A percentile compares a stretch with the other conserved stretches of the same genome.
These are phyloP conservation scores for Xanthia togata DNA, from an alignment of 2,888 invertebrate genomes.

Conservation along the genomic window DNA sequence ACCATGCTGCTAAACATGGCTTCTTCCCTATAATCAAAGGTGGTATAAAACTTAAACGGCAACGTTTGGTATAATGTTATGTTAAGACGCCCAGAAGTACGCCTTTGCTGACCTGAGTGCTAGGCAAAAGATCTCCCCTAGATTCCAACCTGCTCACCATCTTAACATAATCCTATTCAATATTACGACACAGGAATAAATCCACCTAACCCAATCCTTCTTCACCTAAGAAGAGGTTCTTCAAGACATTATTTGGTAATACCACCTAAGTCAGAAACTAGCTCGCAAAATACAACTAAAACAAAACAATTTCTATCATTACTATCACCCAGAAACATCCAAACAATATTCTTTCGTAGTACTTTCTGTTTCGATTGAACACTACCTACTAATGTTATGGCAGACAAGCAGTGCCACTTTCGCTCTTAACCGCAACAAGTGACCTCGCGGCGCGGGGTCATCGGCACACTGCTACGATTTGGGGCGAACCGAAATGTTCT, in stretches of 20 bases:
- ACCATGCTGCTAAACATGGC: background rate
- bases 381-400: constrained; percentile 29
- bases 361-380: constrained; percentile 65
- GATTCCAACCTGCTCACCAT: background rate
- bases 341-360: constrained; percentile 40
- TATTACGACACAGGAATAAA: too few species aligned
- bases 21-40: too few species aligned
- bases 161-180: background rate
- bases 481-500: constrained; percentile 42
- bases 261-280: background rate
- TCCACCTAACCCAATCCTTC: background rate
- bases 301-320: constrained; percentile 7
- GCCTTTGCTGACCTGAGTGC: too few species aligned
- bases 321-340: constrained; percentile 9
- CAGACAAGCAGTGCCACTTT: constrained; percentile 61
- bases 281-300: background rate
- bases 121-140: background rate
- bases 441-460: constrained; percentile 59
- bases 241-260: background rate
- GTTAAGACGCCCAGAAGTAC: background rate
- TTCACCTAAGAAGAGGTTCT: too few species aligned
- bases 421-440: constrained; percentile 65
- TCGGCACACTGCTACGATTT: constrained; percentile 52
- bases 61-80: background rate
- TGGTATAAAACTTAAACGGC: background rate